phyloP scores from a whole-genome alignment of 2,888 invertebrate genomes.

The Mimumesa dahlbomi region DNA sequence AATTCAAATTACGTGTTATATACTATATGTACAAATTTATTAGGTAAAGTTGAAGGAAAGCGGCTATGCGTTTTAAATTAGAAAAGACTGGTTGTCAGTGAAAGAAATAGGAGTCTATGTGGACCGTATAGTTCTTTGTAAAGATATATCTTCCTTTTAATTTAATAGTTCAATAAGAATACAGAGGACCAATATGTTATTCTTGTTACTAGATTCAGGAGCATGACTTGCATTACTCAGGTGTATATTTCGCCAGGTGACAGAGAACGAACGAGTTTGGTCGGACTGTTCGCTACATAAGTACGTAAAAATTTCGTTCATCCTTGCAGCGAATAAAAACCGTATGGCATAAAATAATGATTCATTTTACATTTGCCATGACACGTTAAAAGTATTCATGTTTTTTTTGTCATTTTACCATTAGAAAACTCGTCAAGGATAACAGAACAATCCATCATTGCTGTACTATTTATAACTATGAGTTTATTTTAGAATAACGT shows the following conservation, averaged over 20 bases:
- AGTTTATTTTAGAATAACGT: background rate
- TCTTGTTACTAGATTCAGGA: background rate
- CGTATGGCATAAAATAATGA: background rate
- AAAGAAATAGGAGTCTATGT: no score
- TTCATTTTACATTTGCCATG: background rate
- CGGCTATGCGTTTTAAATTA: no score
- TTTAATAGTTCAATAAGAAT: background rate
- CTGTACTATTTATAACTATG: background rate
- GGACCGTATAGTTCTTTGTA: no score
- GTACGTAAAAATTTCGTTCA: constrained; percentile 44
- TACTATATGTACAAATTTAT: no score
- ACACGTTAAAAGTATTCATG: background rate
- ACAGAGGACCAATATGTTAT: background rate
- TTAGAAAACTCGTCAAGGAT: background rate
- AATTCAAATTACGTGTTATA: no score
- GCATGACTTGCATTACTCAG: constrained; percentile 2
- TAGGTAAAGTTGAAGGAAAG: no score
- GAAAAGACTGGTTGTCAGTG: no score
- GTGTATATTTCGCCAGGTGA: constrained; percentile 34
- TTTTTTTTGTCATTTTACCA: no score
- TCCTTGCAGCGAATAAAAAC: background rate
- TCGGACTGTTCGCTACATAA: constrained; percentile 42
- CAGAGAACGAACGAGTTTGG: constrained; percentile 43
- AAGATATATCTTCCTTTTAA: background rate
- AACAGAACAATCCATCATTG: background rate